Base-by-base conservation (phyloP, 1,140 invertebrate species). In the Vollenhovia emeryi region DNA sequence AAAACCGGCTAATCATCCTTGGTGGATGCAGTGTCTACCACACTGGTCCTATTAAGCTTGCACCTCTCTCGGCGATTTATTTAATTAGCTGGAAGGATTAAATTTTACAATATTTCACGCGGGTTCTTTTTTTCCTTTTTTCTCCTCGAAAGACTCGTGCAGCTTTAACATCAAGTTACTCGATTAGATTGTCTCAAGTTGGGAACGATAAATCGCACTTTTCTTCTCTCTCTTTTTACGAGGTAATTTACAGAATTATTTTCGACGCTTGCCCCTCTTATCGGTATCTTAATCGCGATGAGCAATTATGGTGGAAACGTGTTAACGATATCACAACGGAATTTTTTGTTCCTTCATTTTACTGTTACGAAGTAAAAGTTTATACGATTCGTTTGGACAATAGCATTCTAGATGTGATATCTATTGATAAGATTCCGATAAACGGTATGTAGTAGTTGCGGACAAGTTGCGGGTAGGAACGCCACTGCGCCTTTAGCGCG, bases 361-460 rank as follows among this genome's bases (percentile, higher is more conserved):
- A 36, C 9, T 68, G 68, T 27, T 15, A 36, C 9, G 6, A 21
- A 24, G 18, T 69, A 43, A 57, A 6, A 55, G 1, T 24, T 36
- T n/a, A n/a, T n/a, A 36, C 1, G 7, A 66, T 18, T 40, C 48
- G 18, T 27, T 52, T 24, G 5, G 21, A 80, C 24, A 69, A 55
- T 33, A 36, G 11, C 21, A 40, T 50, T 30, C 15, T 21, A 36
- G 18, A 33, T 69, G 21, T 30, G 8, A 8, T 57, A 55, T 69
- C 33, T 55, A 8, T 15, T 40, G 76, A 80, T 69, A 80, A 69
- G 36, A 57, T 30, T 27, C 13, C 24, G 36, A 80, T 80, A 80
- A 64, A 78, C 27, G 43, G 50, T 36, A 78, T n/a, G 15, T 15
- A 21, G 21, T 60, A 60, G 36, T 33, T 78, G 33, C 3, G 5